These are phyloP conservation scores for Forbesichthys agassizii DNA, from an alignment of 2,113 vertebrate genomes.

Conservation along the genomic window DNA sequence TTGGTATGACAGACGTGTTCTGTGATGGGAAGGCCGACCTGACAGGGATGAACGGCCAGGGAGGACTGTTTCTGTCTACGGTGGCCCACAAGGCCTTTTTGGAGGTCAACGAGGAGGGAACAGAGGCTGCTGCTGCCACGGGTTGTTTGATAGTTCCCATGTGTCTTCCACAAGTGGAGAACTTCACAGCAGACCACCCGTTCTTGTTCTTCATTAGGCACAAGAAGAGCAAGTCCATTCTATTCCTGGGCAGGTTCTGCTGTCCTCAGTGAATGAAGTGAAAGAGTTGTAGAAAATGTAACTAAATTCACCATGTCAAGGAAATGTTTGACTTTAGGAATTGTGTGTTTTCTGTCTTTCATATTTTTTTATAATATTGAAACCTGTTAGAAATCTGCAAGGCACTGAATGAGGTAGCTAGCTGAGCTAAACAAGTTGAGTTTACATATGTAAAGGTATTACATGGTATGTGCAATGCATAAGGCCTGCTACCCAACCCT, in stretches of 20 bases:
- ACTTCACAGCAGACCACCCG: conserved; percentile 86
- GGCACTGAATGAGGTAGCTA: too few relatives aligned
- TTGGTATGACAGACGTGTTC: conserved; percentile 88
- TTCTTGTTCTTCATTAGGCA: conserved; percentile 92
- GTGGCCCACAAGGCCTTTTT: conserved; percentile 88
- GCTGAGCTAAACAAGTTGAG: too few relatives aligned
- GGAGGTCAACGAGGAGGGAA: conserved; percentile 95
- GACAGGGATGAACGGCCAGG: conserved; percentile 82
- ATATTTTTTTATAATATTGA: too few relatives aligned
- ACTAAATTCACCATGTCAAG: too few relatives aligned
- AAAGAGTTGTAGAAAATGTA: too few relatives aligned
- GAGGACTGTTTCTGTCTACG: conserved; percentile 83
- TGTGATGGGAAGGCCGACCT: conserved; percentile 76
- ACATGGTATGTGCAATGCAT: too few relatives aligned
- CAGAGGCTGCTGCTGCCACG: conserved; percentile 88
- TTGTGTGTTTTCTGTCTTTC: too few relatives aligned
- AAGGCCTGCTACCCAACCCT: too few relatives aligned
- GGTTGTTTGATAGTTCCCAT: conserved; percentile 59
- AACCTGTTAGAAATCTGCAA: too few relatives aligned
- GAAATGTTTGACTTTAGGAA: too few relatives aligned
- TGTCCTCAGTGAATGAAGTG: conserved; percentile 44
- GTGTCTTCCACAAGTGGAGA: conserved; percentile 71
- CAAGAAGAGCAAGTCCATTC: conserved; percentile 78
- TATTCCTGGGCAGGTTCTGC: conserved; percentile 83
- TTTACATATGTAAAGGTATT: too few relatives aligned